Conservation (phyloP, 2,888 invertebrate species). For the Pachydiplax longipennis region DNA sequence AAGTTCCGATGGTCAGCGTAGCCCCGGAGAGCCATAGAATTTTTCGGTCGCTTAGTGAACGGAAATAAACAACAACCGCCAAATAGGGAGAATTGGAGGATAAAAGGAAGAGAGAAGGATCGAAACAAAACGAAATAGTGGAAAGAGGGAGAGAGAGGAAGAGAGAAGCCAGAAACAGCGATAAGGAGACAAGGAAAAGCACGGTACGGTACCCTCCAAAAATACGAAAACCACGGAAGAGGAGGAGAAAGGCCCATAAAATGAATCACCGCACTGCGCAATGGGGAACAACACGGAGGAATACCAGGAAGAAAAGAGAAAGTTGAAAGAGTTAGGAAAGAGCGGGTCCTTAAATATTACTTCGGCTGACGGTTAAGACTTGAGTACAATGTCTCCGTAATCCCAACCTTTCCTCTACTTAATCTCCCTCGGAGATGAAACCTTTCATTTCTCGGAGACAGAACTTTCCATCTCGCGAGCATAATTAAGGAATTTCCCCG, state of each 20-base stretch:
- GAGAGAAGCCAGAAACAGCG: too few relatives aligned
- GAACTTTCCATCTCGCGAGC: not conserved
- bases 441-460: not conserved
- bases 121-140: not conserved
- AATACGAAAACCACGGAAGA: not conserved
- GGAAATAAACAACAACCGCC: not conserved
- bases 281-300: not conserved
- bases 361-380: not conserved
- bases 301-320: not conserved
- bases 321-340: not conserved
- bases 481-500: not conserved
- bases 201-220: not conserved
- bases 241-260: not conserved
- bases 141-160: not conserved
- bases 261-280: conserved; percentile 38
- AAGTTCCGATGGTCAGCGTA: not conserved
- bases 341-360: not conserved
- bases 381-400: not conserved
- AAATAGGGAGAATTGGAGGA: not conserved
- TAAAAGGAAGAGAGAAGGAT: not conserved
- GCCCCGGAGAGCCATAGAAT: not conserved
- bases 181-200: not conserved
- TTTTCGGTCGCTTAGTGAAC: not conserved
- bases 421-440: not conserved
- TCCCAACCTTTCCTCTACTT: not conserved